Conservation (phyloP, 2,113 vertebrate species). For the mouse (Mus musculus) region GRCm39 chr16:45378501-45379000, state of each 20-base stretch:
- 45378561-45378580: conserved; percentile 80
- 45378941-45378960: not conserved
- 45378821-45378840: not conserved
- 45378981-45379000: not conserved
- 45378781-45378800: not conserved
- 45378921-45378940: not conserved
- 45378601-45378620: conserved; percentile 85
- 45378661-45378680: conserved; percentile 80
- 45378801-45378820: not conserved
- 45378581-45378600: conserved; percentile 79
- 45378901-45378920: not conserved
- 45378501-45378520: conserved; percentile 83
- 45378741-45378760: not conserved
- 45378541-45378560: conserved; percentile 82
- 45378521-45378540: conserved; percentile 83
- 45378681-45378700: conserved; percentile 12
- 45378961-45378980: not conserved
- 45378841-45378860: not conserved
- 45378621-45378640: conserved; percentile 83
- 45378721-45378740: not conserved
- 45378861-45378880: not conserved
- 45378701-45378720: not conserved
- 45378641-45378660: conserved; percentile 77
- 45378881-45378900: not conserved
- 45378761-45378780: not conserved